Conservation (phyloP, 2,888 invertebrate species). For the Merodon equestris region DNA sequence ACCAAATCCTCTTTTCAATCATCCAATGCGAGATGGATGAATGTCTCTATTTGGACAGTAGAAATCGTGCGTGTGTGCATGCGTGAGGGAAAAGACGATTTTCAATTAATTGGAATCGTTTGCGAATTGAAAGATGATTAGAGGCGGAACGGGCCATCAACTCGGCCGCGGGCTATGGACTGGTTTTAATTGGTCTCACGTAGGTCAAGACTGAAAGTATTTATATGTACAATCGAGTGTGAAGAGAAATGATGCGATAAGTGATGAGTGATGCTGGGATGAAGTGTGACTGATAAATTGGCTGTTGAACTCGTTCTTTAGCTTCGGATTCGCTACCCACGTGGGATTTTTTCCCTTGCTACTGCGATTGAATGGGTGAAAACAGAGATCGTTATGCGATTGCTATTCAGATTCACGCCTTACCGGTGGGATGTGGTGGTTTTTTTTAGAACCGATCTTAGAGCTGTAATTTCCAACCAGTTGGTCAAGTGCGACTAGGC, state of each 20-base stretch:
- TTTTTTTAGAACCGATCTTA: too few species aligned
- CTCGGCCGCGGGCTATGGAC: not conserved
- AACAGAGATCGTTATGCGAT: too few species aligned
- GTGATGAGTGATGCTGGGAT: not conserved
- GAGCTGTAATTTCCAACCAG: too few species aligned
- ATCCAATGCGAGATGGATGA: not conserved
- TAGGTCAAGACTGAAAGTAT: slow-evolving; percentile 41
- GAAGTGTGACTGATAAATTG: too few species aligned
- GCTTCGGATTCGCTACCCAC: slow-evolving; percentile 33
- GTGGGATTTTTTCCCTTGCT: not conserved
- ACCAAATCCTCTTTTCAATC: slow-evolving; percentile 3
- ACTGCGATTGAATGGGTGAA: too few species aligned
- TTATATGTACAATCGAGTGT: not conserved
- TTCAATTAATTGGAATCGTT: slow-evolving; percentile 28
- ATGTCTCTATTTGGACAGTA: not conserved
- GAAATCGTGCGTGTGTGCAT: not conserved
- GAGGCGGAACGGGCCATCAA: not conserved
- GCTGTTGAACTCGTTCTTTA: slow-evolving; percentile 16
- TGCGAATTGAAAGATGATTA: slow-evolving; percentile 3
- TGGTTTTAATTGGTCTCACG: slow-evolving; percentile 25
- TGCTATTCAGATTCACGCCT: too few species aligned
- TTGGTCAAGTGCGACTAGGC: too few species aligned
- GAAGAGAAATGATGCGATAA: not conserved
- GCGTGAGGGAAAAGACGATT: slow-evolving; percentile 2
- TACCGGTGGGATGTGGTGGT: too few species aligned